Evolutionary conservation across 2,888 invertebrate species (phyloP), one percentile per base, ranked within the genome.

Genomic region (Lathronympha strigana): DNA sequence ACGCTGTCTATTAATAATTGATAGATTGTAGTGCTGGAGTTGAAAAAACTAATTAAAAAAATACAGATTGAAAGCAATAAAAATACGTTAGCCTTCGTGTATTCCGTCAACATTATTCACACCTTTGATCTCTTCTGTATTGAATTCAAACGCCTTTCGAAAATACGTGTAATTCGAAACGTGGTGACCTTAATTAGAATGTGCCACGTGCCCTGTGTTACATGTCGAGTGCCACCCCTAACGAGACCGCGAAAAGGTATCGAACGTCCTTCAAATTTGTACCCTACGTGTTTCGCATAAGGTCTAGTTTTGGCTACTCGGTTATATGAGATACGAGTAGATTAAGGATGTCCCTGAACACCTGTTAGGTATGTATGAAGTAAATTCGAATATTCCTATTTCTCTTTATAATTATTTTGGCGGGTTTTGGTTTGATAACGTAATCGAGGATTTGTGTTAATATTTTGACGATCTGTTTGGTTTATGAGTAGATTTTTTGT

Each of bases 401-500:
- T 55, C 47, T 38, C 38, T 49, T 54, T 45, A 54, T 54, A 54
- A 62, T 50, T 25, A 55, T 63, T 55, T 47, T 19, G 53, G n/a
- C 19, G 31, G 15, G 40, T 6, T 54, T 23, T 47, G 62, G 47
- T 63, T 36, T 55, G 47, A 54, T 36, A 38, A 49, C 28, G 36
- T 47, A 55, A 55, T 55, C 38, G 62, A 47, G 45, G 36, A 38
- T 49, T 33, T 33, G 38, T 40, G 60, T 19, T 43, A 11, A 54
- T 54, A n/a, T 8, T 25, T 54, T 5, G 11, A 40, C 38, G 1
- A 11, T 40, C 11, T 38, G 15, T 53, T 23, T 21, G 0, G 19
- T 19, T 55, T 55, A 15, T 25, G 36, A 23, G n/a, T 13, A 23
- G n/a, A 1, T 23, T 23, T n/a, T n/a, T 4, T 19, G 13, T 21